These are phyloP conservation scores for Rugalucina vietnamica DNA, from an alignment of 2,888 invertebrate species.

Conservation along the genomic window DNA sequence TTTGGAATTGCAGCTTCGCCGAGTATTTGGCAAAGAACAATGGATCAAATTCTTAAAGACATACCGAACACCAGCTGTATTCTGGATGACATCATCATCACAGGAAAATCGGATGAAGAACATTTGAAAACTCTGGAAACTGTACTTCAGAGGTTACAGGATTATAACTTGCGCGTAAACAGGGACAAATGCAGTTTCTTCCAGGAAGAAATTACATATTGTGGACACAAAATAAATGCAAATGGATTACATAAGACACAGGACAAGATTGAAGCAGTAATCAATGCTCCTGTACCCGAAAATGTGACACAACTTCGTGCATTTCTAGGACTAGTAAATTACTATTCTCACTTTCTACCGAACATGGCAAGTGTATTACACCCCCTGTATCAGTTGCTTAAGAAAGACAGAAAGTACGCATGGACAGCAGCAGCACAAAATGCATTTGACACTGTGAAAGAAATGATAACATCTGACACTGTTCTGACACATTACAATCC, in stretches of 20 bases:
- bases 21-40: too few relatives aligned
- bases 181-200: too few relatives aligned
- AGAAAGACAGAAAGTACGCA: conserved; percentile 49
- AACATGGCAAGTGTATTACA: conserved; percentile 25
- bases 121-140: too few relatives aligned
- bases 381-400: conserved; percentile 66
- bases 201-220: conserved; percentile 29
- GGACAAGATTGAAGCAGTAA: conserved; percentile 36
- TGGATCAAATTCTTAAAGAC: too few relatives aligned
- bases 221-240: conserved; percentile 41
- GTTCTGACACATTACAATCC: conserved; percentile 80
- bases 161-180: too few relatives aligned
- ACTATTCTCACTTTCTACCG: conserved; percentile 37
- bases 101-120: too few relatives aligned
- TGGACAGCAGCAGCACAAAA: conserved; percentile 48
- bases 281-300: conserved; percentile 28
- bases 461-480: conserved; percentile 54
- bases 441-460: conserved; percentile 64
- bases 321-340: conserved; percentile 40
- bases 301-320: conserved; percentile 37
- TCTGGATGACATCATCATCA: too few relatives aligned
- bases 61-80: too few relatives aligned
- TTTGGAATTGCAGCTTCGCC: too few relatives aligned
- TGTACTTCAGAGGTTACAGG: too few relatives aligned
- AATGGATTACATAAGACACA: conserved; percentile 46